Conservation (phyloP, 2,888 invertebrate species). For the Meiosimyza decipiens region DNA sequence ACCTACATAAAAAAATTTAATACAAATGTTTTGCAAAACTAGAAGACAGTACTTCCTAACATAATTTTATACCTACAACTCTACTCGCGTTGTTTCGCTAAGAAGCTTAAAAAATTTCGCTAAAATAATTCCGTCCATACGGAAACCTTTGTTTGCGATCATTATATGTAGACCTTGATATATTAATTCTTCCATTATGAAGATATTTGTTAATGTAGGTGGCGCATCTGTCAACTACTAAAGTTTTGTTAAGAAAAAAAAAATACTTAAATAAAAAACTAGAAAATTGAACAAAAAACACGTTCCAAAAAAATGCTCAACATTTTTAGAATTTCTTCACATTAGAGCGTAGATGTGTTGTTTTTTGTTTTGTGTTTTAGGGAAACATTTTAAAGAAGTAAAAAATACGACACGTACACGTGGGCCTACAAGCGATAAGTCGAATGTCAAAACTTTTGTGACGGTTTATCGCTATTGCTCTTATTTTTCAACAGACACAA, state of each 20-base stretch:
- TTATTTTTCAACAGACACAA: not conserved
- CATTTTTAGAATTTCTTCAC: slow-evolving; percentile 8
- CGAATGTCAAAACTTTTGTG: slow-evolving; percentile 11
- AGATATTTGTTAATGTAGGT: not conserved
- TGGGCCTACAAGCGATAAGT: not conserved
- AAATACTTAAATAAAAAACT: not conserved
- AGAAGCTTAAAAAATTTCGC: too few species aligned
- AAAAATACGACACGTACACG: not conserved
- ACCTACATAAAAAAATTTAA: too few species aligned
- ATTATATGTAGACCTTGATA: not conserved
- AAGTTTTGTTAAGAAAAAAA: slow-evolving; percentile 16
- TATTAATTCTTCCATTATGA: not conserved
- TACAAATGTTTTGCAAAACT: too few species aligned
- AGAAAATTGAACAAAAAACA: slow-evolving; percentile 20
- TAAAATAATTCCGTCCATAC: too few species aligned
- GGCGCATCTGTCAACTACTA: slow-evolving; percentile 32
- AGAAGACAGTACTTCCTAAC: too few species aligned
- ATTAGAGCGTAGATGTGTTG: not conserved
- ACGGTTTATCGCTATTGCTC: slow-evolving; percentile 17
- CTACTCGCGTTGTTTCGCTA: too few species aligned
- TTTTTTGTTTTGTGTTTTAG: not conserved
- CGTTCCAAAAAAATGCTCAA: slow-evolving; percentile 20
- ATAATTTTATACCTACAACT: too few species aligned
- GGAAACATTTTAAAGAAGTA: not conserved
- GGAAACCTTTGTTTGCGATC: not conserved